These are phyloP conservation scores for Dromas ardeola DNA, from an alignment of 2,113 vertebrate species.

Conservation along the genomic window DNA sequence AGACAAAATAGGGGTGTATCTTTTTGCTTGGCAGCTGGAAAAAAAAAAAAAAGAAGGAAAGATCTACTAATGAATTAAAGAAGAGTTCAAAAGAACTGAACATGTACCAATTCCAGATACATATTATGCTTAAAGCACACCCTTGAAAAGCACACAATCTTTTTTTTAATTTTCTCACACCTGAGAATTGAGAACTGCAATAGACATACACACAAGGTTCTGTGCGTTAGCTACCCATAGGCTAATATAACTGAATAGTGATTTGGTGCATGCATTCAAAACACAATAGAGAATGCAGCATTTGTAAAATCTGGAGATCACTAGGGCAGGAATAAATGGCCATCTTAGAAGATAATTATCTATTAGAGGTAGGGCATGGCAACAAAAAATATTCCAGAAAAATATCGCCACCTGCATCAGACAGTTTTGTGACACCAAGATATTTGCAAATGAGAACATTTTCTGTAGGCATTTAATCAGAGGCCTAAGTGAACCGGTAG, in stretches of 20 bases:
- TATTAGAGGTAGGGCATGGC: neutral
- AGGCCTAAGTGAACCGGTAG: neutral
- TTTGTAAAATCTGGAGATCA: neutral
- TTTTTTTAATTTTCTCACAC: neutral
- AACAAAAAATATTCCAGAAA: neutral
- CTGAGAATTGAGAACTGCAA: neutral
- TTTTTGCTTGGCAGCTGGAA: neutral
- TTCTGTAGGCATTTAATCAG: neutral
- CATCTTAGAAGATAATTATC: neutral
- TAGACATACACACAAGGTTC: neutral
- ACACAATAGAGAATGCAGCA: neutral
- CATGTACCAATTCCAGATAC: neutral
- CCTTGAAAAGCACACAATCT: fast-evolving
- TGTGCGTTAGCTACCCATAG: neutral
- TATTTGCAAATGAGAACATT: neutral
- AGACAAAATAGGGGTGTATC: neutral
- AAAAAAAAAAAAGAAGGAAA: neutral
- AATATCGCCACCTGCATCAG: neutral
- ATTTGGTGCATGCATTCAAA: neutral
- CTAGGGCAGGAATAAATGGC: neutral
- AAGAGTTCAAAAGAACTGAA: neutral
- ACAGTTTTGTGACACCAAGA: neutral
- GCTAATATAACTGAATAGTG: neutral
- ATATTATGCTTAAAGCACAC: neutral
- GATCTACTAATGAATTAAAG: neutral